Percentiles rank a stretch among this genome's conserved stretches.
Conservation (phyloP, 2,113 vertebrate genomes). For the Neolamprologus variostigma region DNA sequence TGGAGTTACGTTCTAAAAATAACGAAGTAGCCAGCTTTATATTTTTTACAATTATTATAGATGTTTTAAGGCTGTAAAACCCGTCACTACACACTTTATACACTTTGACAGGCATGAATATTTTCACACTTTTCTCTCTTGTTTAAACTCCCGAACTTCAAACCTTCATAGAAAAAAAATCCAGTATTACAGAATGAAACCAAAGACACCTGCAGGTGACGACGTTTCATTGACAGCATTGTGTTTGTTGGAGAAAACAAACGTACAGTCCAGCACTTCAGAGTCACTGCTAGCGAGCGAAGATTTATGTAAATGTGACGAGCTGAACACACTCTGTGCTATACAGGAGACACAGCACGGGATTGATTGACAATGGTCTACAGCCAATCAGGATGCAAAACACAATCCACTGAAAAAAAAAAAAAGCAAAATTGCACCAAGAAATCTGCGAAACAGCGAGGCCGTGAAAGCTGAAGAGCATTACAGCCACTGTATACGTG, state of each 20-base stretch:
- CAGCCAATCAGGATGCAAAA: neutral
- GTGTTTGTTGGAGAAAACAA: neutral
- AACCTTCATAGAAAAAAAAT: neutral
- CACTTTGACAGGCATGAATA: neutral
- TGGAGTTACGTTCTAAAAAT: neutral
- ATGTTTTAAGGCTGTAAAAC: neutral
- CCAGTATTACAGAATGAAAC: neutral
- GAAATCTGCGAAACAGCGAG: neutral
- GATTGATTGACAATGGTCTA: neutral
- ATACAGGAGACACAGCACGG: neutral
- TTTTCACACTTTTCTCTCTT: neutral
- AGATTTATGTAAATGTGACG: neutral
- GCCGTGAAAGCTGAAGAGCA: neutral
- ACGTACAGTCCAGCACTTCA: rapidly evolving
- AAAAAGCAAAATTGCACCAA: neutral
- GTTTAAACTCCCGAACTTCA: neutral
- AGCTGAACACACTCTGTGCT: rapidly evolving
- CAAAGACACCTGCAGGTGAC: neutral
- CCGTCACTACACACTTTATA: neutral
- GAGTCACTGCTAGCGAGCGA: rapidly evolving
- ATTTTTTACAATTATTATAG: neutral
- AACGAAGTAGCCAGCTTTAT: neutral
- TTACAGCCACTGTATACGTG: neutral
- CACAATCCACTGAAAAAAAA: neutral
- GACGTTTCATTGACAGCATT: neutral